Conservation (phyloP, 1,140 invertebrate species). For the Platyscapa corneri region DNA sequence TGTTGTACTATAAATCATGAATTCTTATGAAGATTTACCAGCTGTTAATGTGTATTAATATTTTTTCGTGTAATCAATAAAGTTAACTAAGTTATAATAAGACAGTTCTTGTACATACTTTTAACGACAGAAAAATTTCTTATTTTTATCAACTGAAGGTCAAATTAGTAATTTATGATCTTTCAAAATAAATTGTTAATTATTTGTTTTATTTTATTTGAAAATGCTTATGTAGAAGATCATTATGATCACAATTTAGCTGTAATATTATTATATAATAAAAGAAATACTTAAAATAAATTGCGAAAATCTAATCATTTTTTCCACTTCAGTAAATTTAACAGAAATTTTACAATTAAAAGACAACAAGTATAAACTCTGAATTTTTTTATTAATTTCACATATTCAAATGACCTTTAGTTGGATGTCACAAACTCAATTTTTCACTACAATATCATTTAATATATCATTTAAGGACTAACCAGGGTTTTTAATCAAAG, state of each 20-base stretch:
- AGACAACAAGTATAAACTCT: neutral
- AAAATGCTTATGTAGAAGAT: neutral
- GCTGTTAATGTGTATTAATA: neutral
- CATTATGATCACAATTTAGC: neutral
- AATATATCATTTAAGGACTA: slow-evolving; percentile 68
- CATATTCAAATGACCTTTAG: neutral
- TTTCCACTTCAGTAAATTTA: neutral
- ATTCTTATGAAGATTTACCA: neutral
- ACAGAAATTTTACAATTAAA: neutral
- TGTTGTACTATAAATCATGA: neutral
- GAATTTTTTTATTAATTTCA: neutral
- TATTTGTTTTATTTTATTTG: neutral
- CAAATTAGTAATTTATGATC: neutral
- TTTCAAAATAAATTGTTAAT: neutral
- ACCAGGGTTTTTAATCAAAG: slow-evolving; percentile 72
- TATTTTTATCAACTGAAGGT: neutral
- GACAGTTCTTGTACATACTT: neutral
- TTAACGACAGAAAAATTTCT: neutral
- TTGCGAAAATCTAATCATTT: neutral
- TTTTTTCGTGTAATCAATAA: neutral
- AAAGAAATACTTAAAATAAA: too few species aligned
- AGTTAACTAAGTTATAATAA: neutral
- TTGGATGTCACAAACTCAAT: neutral
- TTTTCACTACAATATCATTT: slow-evolving; percentile 29
- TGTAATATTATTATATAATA: neutral